Conservation (phyloP, 2,113 vertebrate genomes). For the Lycocorax pyrrhopterus region DNA sequence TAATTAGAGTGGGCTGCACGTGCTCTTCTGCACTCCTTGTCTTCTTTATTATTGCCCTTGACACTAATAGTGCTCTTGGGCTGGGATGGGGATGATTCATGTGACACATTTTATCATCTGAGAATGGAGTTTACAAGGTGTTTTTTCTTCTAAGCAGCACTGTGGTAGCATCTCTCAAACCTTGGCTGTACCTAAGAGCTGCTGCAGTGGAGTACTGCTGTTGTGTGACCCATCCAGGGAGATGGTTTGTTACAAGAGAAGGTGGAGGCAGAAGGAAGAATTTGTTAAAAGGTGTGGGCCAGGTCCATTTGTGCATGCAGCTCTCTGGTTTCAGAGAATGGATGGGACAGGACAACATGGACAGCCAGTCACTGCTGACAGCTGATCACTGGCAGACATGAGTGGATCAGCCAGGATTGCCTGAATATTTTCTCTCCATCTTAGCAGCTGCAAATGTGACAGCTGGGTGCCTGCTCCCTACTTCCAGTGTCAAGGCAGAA, state of each 20-base stretch:
- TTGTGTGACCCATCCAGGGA: background rate
- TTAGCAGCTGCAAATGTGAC: background rate
- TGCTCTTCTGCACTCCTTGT: background rate
- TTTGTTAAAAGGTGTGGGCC: background rate
- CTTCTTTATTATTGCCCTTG: slow-evolving; percentile 21
- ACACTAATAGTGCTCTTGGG: slow-evolving; percentile 14
- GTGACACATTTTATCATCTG: background rate
- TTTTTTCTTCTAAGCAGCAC: background rate
- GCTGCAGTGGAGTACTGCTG: background rate
- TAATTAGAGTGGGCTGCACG: background rate
- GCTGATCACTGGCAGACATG: background rate
- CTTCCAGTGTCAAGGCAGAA: background rate
- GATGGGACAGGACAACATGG: background rate
- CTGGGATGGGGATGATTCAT: background rate
- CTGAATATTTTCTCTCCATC: background rate
- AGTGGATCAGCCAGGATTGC: background rate
- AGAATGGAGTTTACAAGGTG: background rate
- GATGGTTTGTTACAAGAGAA: background rate
- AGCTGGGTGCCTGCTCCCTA: background rate
- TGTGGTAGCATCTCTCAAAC: background rate
- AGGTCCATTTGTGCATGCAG: background rate
- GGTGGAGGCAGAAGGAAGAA: background rate
- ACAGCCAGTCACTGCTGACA: background rate
- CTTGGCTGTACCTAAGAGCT: background rate
- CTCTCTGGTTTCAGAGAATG: background rate